Base-by-base conservation (phyloP, 2,113 vertebrate species). In the Caracal caracal region DNA sequence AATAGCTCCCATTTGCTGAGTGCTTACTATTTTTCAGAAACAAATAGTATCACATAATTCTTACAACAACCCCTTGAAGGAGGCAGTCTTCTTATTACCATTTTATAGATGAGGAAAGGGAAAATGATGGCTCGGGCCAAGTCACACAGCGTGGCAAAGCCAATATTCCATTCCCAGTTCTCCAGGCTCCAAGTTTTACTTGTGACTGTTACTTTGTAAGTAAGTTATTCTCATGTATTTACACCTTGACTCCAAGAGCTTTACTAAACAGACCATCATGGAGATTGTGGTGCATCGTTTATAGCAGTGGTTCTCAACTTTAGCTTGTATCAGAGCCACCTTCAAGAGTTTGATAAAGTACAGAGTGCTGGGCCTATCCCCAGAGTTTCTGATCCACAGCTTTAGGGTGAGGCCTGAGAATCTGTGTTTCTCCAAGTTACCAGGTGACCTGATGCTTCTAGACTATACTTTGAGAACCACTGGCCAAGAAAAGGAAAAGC, bases 311-410 rank as follows among this genome's bases (percentile, higher is more conserved):
- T 35, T 89, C 47, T 73, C 12, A 51, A 73, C 5, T 20, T 76
- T 12, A 35, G 15, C 49, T 20, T 71, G 0, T 53, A 28, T 88
- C 66, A 66, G 3, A 93, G 51, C 2, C 30, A 12, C 5, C 3
- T 19, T 10, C n/a, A 11, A 30, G 33, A 3, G 22, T 20, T 49
- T 80, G 26, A 33, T 20, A 81, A 66, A 86, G 65, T 80, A 10
- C 5, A 76, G 7, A 63, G 51, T 35, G 10, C 26, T 4, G 0
- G 40, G 6, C 5, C 12, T 9, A 19, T 16, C 10, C 1, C 6
- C 3, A 59, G 10, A 65, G 6, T 53, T 61, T 93, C 73, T 79
- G 59, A 56, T 28, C 59, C 51, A 66, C 11, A 16, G 9, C 12
- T 33, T 24, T 51, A 30, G 56, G 15, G 5, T 19, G 22, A 15